phyloP scores from a whole-genome alignment of 2,797 vertebrate genomes.

The Diplodus sargus region DNA sequence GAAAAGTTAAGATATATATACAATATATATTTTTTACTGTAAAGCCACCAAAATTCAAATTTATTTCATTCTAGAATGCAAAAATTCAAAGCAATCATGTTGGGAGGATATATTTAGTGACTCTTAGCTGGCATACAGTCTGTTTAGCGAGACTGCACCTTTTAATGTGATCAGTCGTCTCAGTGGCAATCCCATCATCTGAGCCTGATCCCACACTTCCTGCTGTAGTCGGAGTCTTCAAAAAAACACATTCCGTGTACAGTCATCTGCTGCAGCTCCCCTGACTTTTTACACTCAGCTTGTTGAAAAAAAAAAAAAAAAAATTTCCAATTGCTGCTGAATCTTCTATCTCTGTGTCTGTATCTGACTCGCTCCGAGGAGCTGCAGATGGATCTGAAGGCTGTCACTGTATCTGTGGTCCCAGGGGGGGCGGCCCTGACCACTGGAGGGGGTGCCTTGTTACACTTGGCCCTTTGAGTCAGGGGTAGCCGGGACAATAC shows the following conservation, averaged over 20 bases:
- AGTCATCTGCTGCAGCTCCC: not conserved
- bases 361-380: constrained; percentile 24
- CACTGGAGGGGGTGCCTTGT: constrained; percentile 75
- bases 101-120: not conserved
- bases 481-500: constrained; percentile 76
- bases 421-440: constrained; percentile 66
- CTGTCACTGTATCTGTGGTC: constrained; percentile 74
- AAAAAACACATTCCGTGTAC: not conserved
- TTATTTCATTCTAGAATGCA: not conserved
- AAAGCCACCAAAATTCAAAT: not conserved
- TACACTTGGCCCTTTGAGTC: constrained; percentile 79
- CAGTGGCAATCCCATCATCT: constrained; percentile 69
- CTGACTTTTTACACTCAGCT: not conserved
- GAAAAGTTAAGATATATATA: not conserved
- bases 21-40: not conserved
- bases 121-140: constrained; percentile 21
- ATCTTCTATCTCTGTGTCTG: constrained; percentile 8
- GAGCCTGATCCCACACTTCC: constrained; percentile 48
- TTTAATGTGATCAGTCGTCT: constrained; percentile 72
- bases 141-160: constrained; percentile 56
- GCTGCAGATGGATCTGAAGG: constrained; percentile 51
- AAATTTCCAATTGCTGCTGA: constrained; percentile 12
- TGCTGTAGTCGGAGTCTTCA: not conserved
- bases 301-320: not conserved
- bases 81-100: not conserved